Evolutionary conservation across 2,888 invertebrate genomes (phyloP).

Genomic region (Horisme vitalbata): DNA sequence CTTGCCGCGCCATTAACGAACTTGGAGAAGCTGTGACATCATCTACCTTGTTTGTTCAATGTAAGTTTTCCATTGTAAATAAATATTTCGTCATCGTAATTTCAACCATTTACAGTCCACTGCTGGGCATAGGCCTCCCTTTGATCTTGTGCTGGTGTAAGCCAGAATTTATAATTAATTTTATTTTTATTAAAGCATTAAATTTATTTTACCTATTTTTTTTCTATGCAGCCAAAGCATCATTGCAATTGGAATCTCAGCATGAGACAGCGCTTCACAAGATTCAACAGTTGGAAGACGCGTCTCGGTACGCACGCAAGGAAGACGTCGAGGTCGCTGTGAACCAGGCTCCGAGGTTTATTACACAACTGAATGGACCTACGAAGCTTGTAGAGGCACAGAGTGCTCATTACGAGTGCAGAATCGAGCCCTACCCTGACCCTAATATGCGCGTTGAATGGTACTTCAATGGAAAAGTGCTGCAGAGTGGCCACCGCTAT

Average conservation of each 20-base stretch:
- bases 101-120: too few species aligned
- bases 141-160: too few species aligned
- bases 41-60: slow-evolving; percentile 94
- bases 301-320: slow-evolving; percentile 89
- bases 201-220: not conserved
- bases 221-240: slow-evolving; percentile 87
- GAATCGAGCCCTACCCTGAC: slow-evolving; percentile 96
- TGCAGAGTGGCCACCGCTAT: slow-evolving; percentile 94
- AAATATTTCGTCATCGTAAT: not conserved
- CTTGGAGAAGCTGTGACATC: slow-evolving; percentile 97
- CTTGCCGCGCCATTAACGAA: slow-evolving; percentile 95
- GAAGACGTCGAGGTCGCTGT: slow-evolving; percentile 92
- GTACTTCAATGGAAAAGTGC: slow-evolving; percentile 95
- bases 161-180: too few species aligned
- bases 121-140: too few species aligned
- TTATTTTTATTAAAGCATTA: not conserved
- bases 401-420: slow-evolving; percentile 96
- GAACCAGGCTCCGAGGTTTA: slow-evolving; percentile 92
- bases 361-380: slow-evolving; percentile 93
- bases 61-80: slow-evolving; percentile 71
- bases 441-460: slow-evolving; percentile 94
- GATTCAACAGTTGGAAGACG: slow-evolving; percentile 92
- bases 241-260: slow-evolving; percentile 93
- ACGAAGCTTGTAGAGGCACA: slow-evolving; percentile 93
- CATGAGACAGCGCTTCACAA: slow-evolving; percentile 94